A percentile compares a stretch with the other conserved stretches of the same genome.
These are phyloP conservation scores for Coenonympha arcania DNA, from an alignment of 2,888 invertebrate genomes.

Conservation along the genomic window DNA sequence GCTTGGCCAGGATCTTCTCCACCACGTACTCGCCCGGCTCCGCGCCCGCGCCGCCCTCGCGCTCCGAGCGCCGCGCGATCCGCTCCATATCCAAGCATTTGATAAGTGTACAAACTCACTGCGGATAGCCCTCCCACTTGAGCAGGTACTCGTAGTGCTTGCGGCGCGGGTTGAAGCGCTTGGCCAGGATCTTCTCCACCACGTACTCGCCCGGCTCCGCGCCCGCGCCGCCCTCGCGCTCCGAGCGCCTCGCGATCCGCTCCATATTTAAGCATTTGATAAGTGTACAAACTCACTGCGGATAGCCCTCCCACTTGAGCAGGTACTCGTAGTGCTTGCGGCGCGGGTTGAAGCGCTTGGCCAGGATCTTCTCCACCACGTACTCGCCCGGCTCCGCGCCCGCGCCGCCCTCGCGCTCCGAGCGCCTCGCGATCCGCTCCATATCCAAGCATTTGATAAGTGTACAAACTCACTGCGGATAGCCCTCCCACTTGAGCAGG, in stretches of 20 bases:
- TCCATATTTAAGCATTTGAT: no score
- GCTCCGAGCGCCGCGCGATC: constrained; percentile 66
- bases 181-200: constrained; percentile 88
- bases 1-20: constrained; percentile 87
- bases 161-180: constrained; percentile 84
- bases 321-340: constrained; percentile 86
- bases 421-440: constrained; percentile 66
- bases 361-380: constrained; percentile 86
- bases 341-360: constrained; percentile 85
- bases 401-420: constrained; percentile 54
- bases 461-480: constrained; percentile 80
- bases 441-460: no score
- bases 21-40: constrained; percentile 81
- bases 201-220: constrained; percentile 77
- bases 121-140: constrained; percentile 87
- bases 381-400: constrained; percentile 76
- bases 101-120: no score
- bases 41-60: constrained; percentile 45
- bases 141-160: constrained; percentile 87
- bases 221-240: constrained; percentile 48
- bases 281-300: constrained; percentile 81
- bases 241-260: constrained; percentile 66
- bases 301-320: constrained; percentile 88
- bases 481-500: constrained; percentile 88
- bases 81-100: no score